A percentile compares a stretch with the other conserved stretches of the same genome.
phyloP scores from a whole-genome alignment of 2,888 invertebrate species.

The Micoletzkya japonica region DNA sequence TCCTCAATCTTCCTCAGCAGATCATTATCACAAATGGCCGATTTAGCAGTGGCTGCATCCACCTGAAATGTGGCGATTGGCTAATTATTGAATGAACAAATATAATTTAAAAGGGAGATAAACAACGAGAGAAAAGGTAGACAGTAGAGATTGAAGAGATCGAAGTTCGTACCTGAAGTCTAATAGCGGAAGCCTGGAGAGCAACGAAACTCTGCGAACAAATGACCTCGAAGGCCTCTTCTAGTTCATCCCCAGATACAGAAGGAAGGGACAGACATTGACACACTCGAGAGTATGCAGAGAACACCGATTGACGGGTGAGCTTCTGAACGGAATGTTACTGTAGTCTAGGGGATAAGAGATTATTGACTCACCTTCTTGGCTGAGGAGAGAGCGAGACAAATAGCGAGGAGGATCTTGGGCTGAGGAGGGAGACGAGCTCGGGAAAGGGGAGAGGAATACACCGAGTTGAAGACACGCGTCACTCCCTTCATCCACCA shows the following conservation, averaged over 20 bases:
- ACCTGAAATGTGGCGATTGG: constrained; percentile 31
- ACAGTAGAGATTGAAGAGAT: neutral
- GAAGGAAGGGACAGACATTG: neutral
- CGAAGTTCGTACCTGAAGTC: constrained; percentile 6
- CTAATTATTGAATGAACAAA: neutral
- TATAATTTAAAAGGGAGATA: neutral
- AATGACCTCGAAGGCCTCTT: constrained; percentile 17
- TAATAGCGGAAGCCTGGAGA: constrained; percentile 5
- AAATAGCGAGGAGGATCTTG: constrained; percentile 44
- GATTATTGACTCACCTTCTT: constrained; percentile 35
- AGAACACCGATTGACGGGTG: constrained; percentile 36
- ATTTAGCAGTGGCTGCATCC: constrained; percentile 40
- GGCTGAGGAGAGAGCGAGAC: constrained; percentile 37
- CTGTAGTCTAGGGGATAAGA: neutral
- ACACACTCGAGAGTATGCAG: constrained; percentile 44
- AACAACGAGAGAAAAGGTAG: neutral
- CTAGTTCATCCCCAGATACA: constrained; percentile 14
- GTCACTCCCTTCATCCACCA: too few relatives aligned
- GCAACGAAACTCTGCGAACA: constrained; percentile 9
- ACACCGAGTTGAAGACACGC: constrained; percentile 50
- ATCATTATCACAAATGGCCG: constrained; percentile 41
- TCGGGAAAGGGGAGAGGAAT: constrained; percentile 51
- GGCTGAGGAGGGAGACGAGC: constrained; percentile 52
- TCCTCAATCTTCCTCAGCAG: constrained; percentile 41
- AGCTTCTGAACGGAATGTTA: constrained; percentile 33